phyloP scores from a whole-genome alignment of 2,797 vertebrate genomes.

The Halcyon badia region DNA sequence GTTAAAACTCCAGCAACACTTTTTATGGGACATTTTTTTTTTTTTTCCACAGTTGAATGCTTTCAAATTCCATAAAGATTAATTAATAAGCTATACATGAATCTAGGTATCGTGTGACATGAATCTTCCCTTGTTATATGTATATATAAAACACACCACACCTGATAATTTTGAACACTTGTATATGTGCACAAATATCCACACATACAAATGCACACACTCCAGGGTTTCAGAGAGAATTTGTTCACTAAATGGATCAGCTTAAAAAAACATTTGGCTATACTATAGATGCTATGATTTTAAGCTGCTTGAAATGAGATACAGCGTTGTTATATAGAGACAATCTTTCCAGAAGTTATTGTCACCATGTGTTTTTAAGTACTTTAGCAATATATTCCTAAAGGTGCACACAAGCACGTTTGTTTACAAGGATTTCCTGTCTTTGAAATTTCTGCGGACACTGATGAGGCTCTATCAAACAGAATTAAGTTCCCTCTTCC shows the following conservation, averaged over 20 bases:
- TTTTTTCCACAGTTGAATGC: not conserved
- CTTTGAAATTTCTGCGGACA: not conserved
- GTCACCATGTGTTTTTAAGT: not conserved
- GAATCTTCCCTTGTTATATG: not conserved
- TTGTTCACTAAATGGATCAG: not conserved
- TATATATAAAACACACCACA: not conserved
- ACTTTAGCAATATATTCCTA: not conserved
- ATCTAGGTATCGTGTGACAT: not conserved
- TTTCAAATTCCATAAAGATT: not conserved
- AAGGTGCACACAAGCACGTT: not conserved
- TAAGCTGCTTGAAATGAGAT: not conserved
- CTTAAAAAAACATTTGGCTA: not conserved
- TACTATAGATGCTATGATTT: not conserved
- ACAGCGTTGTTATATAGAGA: accelerated
- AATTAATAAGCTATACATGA: not conserved
- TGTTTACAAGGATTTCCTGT: not conserved
- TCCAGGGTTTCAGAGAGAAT: not conserved
- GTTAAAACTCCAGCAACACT: not conserved
- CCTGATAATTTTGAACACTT: not conserved
- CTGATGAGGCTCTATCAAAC: not conserved
- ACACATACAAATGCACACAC: not conserved
- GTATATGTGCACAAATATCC: not conserved
- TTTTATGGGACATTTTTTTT: not conserved
- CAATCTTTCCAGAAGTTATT: not conserved
- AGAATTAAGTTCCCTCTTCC: not conserved